phyloP scores from a whole-genome alignment of 2,797 vertebrate species.

The Bradypodion pumilum region DNA sequence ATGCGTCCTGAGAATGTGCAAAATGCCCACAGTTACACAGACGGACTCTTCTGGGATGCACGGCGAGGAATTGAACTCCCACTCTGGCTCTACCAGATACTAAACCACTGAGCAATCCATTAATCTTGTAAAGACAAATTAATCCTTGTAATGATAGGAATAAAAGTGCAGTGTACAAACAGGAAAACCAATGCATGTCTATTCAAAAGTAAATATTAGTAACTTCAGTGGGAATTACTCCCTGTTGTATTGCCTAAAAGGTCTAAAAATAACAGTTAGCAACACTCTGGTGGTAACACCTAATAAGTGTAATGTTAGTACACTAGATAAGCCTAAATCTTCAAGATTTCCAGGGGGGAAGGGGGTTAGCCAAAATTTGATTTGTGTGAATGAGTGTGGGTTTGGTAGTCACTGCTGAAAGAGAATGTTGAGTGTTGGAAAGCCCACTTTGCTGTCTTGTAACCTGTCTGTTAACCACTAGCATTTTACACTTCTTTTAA shows the following conservation, averaged over 20 bases:
- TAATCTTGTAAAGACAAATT: slow-evolving; percentile 3
- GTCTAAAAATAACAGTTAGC: too few relatives aligned
- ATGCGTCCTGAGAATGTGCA: too few relatives aligned
- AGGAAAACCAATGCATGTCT: neutral
- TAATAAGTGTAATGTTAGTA: too few relatives aligned
- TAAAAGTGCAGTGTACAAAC: neutral
- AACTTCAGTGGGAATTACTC: neutral
- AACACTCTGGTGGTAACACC: too few relatives aligned
- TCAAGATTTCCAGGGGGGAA: neutral
- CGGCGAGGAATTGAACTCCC: too few relatives aligned
- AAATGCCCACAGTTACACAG: too few relatives aligned
- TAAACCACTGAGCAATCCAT: too few relatives aligned
- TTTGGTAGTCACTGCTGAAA: neutral
- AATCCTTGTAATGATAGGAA: too few relatives aligned
- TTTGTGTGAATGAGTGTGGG: neutral
- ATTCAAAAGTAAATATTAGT: neutral
- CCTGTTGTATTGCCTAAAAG: too few relatives aligned
- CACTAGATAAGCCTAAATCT: neutral
- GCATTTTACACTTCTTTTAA: slow-evolving; percentile 43
- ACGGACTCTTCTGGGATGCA: too few relatives aligned
- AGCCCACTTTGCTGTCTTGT: slow-evolving; percentile 42
- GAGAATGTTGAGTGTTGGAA: slow-evolving; percentile 35
- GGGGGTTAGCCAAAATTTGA: slow-evolving; percentile 38
- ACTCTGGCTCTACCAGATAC: too few relatives aligned
- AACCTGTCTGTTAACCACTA: slow-evolving; percentile 31